Percentiles rank a stretch among this genome's conserved stretches.
These are phyloP conservation scores for Dryas iulia DNA, from an alignment of 1,140 invertebrate species.

Conservation along the genomic window DNA sequence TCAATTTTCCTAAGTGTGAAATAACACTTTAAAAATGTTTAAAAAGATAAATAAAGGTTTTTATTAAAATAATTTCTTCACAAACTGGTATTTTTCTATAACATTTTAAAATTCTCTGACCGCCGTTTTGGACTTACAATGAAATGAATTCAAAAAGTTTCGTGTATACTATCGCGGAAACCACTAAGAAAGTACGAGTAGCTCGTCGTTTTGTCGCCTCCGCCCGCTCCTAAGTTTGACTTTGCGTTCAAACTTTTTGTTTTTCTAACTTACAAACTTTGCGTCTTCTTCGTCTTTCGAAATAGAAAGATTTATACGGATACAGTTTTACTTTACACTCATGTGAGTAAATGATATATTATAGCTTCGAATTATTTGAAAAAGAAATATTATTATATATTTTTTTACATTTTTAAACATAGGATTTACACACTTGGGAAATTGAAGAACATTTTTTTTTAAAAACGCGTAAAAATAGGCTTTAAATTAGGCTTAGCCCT, in stretches of 20 bases:
- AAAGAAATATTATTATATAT: too few species aligned
- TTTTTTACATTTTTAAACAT: too few species aligned
- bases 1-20: too few species aligned
- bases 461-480: too few species aligned
- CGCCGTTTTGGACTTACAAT: neutral
- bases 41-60: too few species aligned
- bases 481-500: too few species aligned
- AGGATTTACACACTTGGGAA: too few species aligned
- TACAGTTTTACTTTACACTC: neutral
- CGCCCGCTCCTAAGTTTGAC: conserved; percentile 10
- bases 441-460: too few species aligned
- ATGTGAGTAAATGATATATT: neutral
- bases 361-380: too few species aligned
- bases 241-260: conserved; percentile 14
- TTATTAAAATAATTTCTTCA: neutral
- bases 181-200: conserved; percentile 15
- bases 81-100: neutral
- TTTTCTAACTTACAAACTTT: conserved; percentile 12
- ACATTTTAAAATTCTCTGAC: neutral
- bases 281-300: neutral
- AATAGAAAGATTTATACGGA: conserved; percentile 1
- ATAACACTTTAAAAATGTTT: too few species aligned
- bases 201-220: conserved; percentile 20
- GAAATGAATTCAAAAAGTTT: conserved; percentile 13
- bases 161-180: conserved; percentile 4